These are phyloP conservation scores for Lithophane ornitopus DNA, from an alignment of 2,888 invertebrate species.

Conservation along the genomic window DNA sequence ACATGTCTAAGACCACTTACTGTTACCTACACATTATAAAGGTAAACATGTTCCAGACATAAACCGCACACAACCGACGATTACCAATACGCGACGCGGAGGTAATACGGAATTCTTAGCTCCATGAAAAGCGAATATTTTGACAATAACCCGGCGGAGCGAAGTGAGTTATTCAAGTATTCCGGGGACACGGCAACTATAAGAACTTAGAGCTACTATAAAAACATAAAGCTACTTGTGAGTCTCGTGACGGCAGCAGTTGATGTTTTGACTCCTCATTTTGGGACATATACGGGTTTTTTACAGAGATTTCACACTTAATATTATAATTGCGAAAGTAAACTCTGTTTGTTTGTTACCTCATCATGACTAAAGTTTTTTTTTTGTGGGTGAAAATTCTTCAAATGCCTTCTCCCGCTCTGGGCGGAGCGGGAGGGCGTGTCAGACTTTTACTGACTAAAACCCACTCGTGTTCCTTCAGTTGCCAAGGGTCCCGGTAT, in stretches of 20 bases:
- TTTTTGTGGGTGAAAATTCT: too few species aligned
- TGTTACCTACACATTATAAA: constrained; percentile 3
- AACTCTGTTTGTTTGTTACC: not conserved
- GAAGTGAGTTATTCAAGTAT: constrained; percentile 63
- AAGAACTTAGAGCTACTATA: constrained; percentile 73
- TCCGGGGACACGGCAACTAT: constrained; percentile 71
- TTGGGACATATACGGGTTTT: constrained; percentile 29
- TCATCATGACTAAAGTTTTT: not conserved
- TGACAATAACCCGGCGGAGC: constrained; percentile 41
- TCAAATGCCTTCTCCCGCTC: too few species aligned
- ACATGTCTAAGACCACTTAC: not conserved
- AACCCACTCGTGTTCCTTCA: too few species aligned
- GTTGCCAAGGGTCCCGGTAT: too few species aligned
- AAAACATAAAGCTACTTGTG: constrained; percentile 70
- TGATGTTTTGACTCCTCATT: constrained; percentile 48
- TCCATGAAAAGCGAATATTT: constrained; percentile 40
- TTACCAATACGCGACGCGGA: constrained; percentile 44
- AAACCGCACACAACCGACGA: constrained; percentile 9
- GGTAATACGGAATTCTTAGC: constrained; percentile 39
- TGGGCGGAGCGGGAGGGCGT: too few species aligned
- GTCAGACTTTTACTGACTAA: too few species aligned
- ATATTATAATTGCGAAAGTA: not conserved
- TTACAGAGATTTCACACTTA: not conserved
- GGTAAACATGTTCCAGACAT: constrained; percentile 26
- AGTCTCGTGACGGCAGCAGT: constrained; percentile 45